A percentile compares a stretch with the other conserved stretches of the same genome.
Evolutionary conservation across 2,797 vertebrate species (phyloP).

Genomic region (Tadarida brasiliensis): DNA sequence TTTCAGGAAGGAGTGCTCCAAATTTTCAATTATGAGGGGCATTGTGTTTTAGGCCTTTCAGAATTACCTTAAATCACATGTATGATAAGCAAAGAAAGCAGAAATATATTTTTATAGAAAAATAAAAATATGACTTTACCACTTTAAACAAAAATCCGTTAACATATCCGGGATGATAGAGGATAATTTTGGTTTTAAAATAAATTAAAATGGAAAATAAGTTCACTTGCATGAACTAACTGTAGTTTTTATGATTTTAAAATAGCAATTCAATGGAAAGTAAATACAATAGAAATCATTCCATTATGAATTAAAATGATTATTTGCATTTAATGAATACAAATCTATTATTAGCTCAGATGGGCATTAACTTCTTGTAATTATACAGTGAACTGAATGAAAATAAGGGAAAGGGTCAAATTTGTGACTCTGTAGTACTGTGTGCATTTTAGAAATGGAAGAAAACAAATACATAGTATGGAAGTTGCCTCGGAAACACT

Average conservation of each 20-base stretch:
- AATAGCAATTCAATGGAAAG: constrained; percentile 39
- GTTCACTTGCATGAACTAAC: constrained; percentile 21
- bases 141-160: constrained; percentile 17
- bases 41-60: constrained; percentile 11
- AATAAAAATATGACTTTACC: constrained; percentile 16
- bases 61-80: neutral
- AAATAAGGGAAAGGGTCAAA: constrained; percentile 42
- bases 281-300: constrained; percentile 52
- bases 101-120: constrained; percentile 20
- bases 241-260: constrained; percentile 64
- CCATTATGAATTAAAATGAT: constrained; percentile 22
- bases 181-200: constrained; percentile 59
- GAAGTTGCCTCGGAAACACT: neutral
- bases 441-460: constrained; percentile 43
- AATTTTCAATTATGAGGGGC: neutral
- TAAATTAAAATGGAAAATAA: constrained; percentile 38
- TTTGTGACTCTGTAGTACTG: neutral
- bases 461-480: neutral
- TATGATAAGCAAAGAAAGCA: neutral
- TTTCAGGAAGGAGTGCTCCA: neutral
- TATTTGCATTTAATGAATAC: constrained; percentile 62
- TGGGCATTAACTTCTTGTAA: constrained; percentile 41
- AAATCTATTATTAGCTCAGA: constrained; percentile 51
- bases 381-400: constrained; percentile 28
- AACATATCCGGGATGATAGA: neutral